These are phyloP conservation scores for Drosophila atroscutellata DNA, from an alignment of 2,888 invertebrate species.

Conservation along the genomic window DNA sequence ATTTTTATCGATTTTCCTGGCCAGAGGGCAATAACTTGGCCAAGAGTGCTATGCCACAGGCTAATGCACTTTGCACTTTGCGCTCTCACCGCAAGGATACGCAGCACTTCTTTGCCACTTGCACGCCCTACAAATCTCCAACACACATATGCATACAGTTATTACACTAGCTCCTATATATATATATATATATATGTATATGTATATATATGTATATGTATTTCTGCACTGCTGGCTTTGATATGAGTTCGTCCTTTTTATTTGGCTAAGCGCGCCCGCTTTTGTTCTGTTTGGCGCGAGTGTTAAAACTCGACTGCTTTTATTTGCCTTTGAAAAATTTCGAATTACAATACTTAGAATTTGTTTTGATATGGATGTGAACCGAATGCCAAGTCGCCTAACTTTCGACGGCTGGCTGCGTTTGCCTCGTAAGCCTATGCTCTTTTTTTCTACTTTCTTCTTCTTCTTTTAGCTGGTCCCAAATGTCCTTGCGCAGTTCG, in stretches of 20 bases:
- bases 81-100: conserved; percentile 33
- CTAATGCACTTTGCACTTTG: conserved; percentile 81
- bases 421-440: too few species aligned
- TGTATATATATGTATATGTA: background rate
- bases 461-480: conserved; percentile 3
- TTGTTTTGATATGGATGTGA: conserved; percentile 66
- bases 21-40: conserved; percentile 81
- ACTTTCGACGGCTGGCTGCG: conserved; percentile 9
- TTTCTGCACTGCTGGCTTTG: background rate
- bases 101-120: background rate
- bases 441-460: background rate
- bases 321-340: conserved; percentile 78
- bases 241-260: background rate
- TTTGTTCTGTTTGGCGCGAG: conserved; percentile 73
- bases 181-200: background rate
- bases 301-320: conserved; percentile 82
- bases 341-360: conserved; percentile 83
- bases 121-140: conserved; percentile 2
- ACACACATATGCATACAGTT: background rate
- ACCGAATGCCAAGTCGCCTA: conserved; percentile 18
- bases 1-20: conserved; percentile 81
- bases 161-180: background rate
- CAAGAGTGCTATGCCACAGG: conserved; percentile 55
- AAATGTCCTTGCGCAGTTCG: conserved; percentile 84
- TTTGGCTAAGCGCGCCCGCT: conserved; percentile 28